Conservation (phyloP, 53 echinoderm and acorn worm genomes). For the Patiria pectinifera region DNA sequence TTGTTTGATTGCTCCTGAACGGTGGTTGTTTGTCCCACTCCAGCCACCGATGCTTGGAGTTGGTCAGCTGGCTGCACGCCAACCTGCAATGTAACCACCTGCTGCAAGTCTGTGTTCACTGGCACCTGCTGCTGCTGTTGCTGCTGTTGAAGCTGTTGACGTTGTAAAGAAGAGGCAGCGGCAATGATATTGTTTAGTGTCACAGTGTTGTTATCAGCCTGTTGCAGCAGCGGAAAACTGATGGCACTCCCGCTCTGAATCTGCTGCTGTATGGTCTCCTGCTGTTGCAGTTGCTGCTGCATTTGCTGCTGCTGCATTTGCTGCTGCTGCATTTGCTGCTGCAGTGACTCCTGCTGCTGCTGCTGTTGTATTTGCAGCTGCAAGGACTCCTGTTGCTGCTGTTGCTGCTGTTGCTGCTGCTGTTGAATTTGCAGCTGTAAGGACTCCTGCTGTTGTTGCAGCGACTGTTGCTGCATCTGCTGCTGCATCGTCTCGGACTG, state of each 20-base stretch:
- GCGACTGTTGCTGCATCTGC: constrained; percentile 15
- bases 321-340: constrained; percentile 36
- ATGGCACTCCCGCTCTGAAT: constrained; percentile 16
- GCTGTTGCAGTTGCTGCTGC: constrained; percentile 10
- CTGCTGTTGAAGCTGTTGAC: constrained; percentile 30
- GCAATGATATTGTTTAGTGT: constrained; percentile 62
- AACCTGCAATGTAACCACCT: constrained; percentile 51
- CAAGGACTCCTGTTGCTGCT: background rate
- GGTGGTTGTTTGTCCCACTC: constrained; percentile 8
- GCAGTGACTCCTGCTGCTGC: constrained; percentile 25
- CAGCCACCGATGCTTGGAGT: constrained; percentile 16
- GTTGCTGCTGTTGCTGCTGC: constrained; percentile 50
- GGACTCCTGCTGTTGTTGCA: constrained; percentile 1
- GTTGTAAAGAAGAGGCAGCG: constrained; percentile 18
- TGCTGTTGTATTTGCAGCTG: constrained; percentile 11
- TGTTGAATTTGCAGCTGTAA: constrained; percentile 14
- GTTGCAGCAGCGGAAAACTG: constrained; percentile 49
- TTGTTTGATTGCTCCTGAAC: background rate
- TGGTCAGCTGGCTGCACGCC: constrained; percentile 23
- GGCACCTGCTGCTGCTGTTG: constrained; percentile 22
- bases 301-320: constrained; percentile 50
- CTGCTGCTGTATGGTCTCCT: constrained; percentile 54
- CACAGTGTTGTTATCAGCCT: constrained; percentile 41
- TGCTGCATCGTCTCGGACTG: constrained; percentile 33
- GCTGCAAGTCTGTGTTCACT: constrained; percentile 50